phyloP scores from a whole-genome alignment of 2,888 invertebrate species.

The Hypomecis atomaria region DNA sequence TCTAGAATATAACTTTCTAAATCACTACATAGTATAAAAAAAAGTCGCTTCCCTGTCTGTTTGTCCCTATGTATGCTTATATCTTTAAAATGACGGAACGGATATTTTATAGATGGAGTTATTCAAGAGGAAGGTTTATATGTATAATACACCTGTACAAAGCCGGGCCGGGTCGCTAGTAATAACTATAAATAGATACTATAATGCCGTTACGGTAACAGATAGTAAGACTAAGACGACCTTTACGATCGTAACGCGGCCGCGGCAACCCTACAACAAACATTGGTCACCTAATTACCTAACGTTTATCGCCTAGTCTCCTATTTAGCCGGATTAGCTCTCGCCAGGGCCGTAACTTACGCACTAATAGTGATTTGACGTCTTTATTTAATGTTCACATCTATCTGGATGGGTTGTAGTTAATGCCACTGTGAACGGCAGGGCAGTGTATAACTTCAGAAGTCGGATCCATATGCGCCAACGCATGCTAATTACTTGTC shows the following conservation, averaged over 20 bases:
- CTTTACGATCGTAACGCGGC: conserved; percentile 19
- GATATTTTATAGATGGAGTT: too few relatives aligned
- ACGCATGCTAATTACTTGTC: not conserved
- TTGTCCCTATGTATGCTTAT: too few relatives aligned
- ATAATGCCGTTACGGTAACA: not conserved
- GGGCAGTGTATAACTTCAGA: conserved; percentile 11
- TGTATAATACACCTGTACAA: too few relatives aligned
- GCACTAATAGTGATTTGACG: conserved; percentile 38
- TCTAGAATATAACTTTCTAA: not conserved
- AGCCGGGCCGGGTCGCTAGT: too few relatives aligned
- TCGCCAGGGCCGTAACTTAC: conserved; percentile 49
- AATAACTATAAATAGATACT: not conserved
- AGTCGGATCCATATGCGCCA: not conserved
- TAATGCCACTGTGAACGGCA: conserved; percentile 12
- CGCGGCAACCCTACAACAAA: conserved; percentile 47
- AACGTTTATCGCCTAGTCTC: conserved; percentile 44
- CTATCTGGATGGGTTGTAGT: conserved; percentile 8
- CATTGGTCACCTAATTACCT: conserved; percentile 50
- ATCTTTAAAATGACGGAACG: too few relatives aligned
- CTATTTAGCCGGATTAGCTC: conserved; percentile 46
- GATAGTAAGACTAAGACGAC: conserved; percentile 15
- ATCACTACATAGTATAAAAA: too few relatives aligned
- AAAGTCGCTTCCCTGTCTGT: too few relatives aligned
- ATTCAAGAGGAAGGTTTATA: too few relatives aligned
- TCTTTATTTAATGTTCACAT: conserved; percentile 36